phyloP scores from a whole-genome alignment of 2,888 invertebrate genomes.

The Apodemia duryi region DNA sequence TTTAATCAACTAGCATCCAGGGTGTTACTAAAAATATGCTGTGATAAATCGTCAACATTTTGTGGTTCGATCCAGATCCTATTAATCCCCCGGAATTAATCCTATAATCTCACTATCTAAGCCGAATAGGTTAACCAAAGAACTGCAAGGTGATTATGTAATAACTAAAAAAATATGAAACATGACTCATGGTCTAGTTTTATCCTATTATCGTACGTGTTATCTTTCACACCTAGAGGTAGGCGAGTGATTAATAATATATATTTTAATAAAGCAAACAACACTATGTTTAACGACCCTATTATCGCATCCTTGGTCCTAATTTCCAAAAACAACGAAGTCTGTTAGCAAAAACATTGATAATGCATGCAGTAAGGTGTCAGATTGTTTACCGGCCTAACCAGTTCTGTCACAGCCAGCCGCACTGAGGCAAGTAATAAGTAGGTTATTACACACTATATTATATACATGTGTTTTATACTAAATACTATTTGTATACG shows the following conservation, averaged over 20 bases:
- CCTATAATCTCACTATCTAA: no score
- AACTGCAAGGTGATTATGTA: background rate
- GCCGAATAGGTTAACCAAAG: no score
- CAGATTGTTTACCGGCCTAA: slow-evolving; percentile 14
- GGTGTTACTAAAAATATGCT: no score
- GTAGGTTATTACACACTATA: background rate
- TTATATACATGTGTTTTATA: background rate
- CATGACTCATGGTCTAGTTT: background rate
- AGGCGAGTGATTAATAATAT: slow-evolving; percentile 8
- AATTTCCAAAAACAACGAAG: slow-evolving; percentile 41
- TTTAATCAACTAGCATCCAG: no score
- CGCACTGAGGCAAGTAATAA: slow-evolving; percentile 2
- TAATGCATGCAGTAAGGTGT: slow-evolving; percentile 28
- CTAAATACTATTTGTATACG: background rate
- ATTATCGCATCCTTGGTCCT: slow-evolving; percentile 51
- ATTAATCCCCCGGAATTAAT: no score
- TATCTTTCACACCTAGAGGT: slow-evolving; percentile 1
- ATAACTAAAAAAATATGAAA: background rate
- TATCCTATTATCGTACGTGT: background rate
- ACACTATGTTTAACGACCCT: slow-evolving; percentile 41
- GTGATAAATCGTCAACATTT: no score
- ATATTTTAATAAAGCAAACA: slow-evolving; percentile 15
- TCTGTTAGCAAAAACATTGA: slow-evolving; percentile 40
- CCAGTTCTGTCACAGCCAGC: slow-evolving; percentile 14
- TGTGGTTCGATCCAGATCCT: no score